Evolutionary conservation across 2,888 invertebrate genomes (phyloP), one percentile per base, ranked within the genome.

Genomic region (Pheosia gnoma): DNA sequence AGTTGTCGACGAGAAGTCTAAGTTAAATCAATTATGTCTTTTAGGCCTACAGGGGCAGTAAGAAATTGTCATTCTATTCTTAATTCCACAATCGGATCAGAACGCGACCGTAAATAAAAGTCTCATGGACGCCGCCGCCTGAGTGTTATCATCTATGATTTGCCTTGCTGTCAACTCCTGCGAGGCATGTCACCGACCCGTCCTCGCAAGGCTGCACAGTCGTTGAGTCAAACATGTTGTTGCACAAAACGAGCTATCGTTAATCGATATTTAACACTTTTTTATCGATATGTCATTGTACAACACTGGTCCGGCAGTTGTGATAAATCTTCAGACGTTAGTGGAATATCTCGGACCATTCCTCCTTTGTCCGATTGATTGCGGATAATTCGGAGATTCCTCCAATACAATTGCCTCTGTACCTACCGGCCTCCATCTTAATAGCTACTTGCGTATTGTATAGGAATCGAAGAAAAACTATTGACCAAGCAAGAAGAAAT

Each of bases 361-460:
- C 83, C 81, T 81, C 83, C 75, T 85, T 88, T 89, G 89, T 89
- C 80, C 88, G 85, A 91, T 91, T 89, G 90, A 91, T 91, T 85
- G 88, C 83, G 83, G 87, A 90, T 90, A 87, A 89, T 89, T 86
- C 84, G 81, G 82, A 57, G 80, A 81, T 84, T 86, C 82, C 82
- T 79, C 73, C 75, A 76, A 80, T 82, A 80, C 84, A 86, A 88
- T 86, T 86, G 83, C 85, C 81, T 82, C 82, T 77, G 71, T n/a
- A 25, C 25, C 25, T 76, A 75, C 73, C 67, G 25, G 36, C 57
- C 43, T 47, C 38, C 72, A 65, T 65, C 65, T 69, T 74, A 75
- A 76, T 76, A 74, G 75, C 68, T 74, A 39, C 25, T 25, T 25
- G 25, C 25, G 25, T 25, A 25, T 1, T 6, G 53, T 54, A 10